These are phyloP conservation scores for Heterohyrax brucei DNA, from an alignment of 2,797 vertebrate species.

Conservation along the genomic window DNA sequence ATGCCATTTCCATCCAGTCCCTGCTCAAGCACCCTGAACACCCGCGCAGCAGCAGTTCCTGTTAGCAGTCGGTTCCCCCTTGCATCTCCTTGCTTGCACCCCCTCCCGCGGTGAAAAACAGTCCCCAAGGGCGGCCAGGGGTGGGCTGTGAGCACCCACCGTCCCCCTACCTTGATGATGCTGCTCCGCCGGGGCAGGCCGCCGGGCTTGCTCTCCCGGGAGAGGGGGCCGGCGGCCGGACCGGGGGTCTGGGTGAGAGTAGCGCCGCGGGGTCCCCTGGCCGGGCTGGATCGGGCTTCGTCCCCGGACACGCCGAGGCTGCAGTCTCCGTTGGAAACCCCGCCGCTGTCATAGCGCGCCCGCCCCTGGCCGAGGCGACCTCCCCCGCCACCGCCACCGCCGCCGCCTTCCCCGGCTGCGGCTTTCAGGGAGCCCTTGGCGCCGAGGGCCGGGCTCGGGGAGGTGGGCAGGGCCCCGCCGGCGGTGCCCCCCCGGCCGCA, in stretches of 20 bases:
- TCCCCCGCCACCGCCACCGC: constrained; percentile 82
- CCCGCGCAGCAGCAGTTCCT: neutral
- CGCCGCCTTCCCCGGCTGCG: constrained; percentile 90
- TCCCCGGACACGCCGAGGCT: constrained; percentile 90
- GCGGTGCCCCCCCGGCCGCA: constrained; percentile 92
- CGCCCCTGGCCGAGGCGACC: constrained; percentile 89
- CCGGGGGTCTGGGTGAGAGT: constrained; percentile 66
- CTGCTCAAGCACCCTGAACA: constrained; percentile 39
- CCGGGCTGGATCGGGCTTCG: constrained; percentile 91
- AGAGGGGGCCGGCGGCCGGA: constrained; percentile 50
- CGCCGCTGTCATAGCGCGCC: constrained; percentile 92
- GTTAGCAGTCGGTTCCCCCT: neutral
- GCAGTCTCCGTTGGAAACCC: constrained; percentile 97
- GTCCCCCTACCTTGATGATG: constrained; percentile 96
- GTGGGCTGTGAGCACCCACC: neutral
- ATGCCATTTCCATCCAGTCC: constrained; percentile 60
- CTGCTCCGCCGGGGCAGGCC: constrained; percentile 97
- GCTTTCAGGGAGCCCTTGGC: constrained; percentile 91
- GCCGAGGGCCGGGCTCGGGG: constrained; percentile 89
- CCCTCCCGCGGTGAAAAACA: neutral
- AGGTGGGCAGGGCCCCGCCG: constrained; percentile 92
- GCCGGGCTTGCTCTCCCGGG: constrained; percentile 92
- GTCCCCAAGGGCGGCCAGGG: constrained; percentile 65
- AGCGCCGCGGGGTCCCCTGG: constrained; percentile 85
- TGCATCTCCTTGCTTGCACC: neutral